These are phyloP conservation scores for Peucedramus taeniatus DNA, from an alignment of 2,113 vertebrate genomes.

Conservation along the genomic window DNA sequence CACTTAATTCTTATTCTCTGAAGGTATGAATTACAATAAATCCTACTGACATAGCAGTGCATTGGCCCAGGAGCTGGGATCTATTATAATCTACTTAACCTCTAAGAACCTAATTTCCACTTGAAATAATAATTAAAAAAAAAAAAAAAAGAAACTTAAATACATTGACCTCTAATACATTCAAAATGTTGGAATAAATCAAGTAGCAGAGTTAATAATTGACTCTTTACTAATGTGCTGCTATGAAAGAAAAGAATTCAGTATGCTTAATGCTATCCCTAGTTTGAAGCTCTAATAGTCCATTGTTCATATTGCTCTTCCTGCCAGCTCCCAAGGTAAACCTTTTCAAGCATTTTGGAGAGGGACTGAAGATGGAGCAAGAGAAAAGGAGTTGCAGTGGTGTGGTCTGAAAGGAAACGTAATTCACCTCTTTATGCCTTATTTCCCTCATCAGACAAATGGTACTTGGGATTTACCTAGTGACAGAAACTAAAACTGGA, in stretches of 20 bases:
- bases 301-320: neutral
- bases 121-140: constrained; percentile 22
- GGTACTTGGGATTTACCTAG: neutral
- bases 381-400: neutral
- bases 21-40: constrained; percentile 6
- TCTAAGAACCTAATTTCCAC: constrained; percentile 32
- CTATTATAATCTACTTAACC: constrained; percentile 39
- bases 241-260: neutral
- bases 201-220: constrained; percentile 39
- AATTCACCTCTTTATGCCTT: neutral
- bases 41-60: neutral
- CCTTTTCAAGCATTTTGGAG: neutral
- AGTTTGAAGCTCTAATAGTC: neutral
- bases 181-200: constrained; percentile 39
- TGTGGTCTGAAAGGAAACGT: neutral
- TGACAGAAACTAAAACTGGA: neutral
- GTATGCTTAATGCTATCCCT: neutral
- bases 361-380: neutral
- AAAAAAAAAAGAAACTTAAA: neutral
- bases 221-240: neutral
- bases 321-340: neutral
- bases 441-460: neutral
- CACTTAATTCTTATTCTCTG: constrained; percentile 28
- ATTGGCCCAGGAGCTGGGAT: neutral
- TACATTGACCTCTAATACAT: constrained; percentile 1